Base-by-base conservation (phyloP, 2,888 invertebrate genomes). In the Chouioia cunea region DNA sequence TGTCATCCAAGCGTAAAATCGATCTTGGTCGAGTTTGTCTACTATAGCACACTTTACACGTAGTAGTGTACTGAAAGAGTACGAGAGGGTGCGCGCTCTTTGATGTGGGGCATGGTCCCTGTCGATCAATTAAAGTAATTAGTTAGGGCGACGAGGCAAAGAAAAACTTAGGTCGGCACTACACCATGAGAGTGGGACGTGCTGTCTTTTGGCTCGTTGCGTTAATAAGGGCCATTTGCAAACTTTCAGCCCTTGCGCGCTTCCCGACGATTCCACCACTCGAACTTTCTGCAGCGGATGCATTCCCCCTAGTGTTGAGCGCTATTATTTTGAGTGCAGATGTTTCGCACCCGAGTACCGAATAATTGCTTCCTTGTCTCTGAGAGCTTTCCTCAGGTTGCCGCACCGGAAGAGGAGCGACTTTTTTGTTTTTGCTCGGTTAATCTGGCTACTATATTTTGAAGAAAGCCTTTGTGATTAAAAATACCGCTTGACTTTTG, bases 71-170 rank as follows among this genome's bases (percentile, higher is more conserved):
- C 27, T 6, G 27, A 27, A 6, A 27, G 27, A 27, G 27, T 27
- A 6, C 2, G 36, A 36, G 36, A 36, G 10, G n/a, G n/a, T 18
- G 20, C 20, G 2, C 18, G 54, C 50, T 52, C 65, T 71, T 67
- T 71, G 58, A 67, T 62, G 27, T 2, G 52, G 46, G 8, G 16
- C 63, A 46, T n/a, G 2, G 15, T 15, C 47, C 15, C 60, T 50
- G 57, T n/a, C 65, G 62, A 62, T 71, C 57, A 71, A 66, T 66
- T 66, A 66, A 71, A 66, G 66, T 58, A 71, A 71, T 71, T 71
- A 71, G 52, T 56, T 23, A 14, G 15, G n/a, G 60, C 2, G 16
- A 8, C 14, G 48, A 52, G 46, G 18, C 10, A 50, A 20, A 50
- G 8, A 50, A 59, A 64, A 20, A 15, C 53, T 36, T 20, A 16